Evolutionary conservation across 2,113 vertebrate genomes (phyloP).

Genomic region (Cheirogaleus medius): DNA sequence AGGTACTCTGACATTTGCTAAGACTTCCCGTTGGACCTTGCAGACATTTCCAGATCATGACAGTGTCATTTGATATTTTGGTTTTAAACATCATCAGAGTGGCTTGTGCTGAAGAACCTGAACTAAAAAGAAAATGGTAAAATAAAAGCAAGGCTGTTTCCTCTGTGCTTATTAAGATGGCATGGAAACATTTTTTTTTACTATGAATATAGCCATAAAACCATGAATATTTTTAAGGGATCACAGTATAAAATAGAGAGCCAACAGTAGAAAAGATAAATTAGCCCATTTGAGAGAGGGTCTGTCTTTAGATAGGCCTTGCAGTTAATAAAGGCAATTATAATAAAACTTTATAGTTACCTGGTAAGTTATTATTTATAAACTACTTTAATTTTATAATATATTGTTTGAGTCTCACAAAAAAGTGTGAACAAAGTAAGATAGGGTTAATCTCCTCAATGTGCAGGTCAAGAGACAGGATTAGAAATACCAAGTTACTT

Average conservation of each 20-base stretch:
- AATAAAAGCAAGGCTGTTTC: conserved; percentile 22
- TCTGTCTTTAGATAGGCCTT: conserved; percentile 26
- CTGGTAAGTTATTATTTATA: not conserved
- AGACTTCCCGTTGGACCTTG: conserved; percentile 70
- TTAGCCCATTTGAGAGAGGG: not conserved
- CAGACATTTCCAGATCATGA: conserved; percentile 70
- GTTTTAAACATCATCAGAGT: conserved; percentile 58
- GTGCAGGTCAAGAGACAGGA: not conserved
- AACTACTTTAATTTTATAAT: not conserved
- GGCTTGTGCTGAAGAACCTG: conserved; percentile 40
- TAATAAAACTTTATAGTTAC: not conserved
- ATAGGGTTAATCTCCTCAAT: not conserved
- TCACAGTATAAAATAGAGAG: not conserved
- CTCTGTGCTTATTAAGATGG: not conserved
- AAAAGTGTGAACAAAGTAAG: not conserved
- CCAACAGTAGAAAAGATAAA: not conserved
- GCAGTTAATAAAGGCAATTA: not conserved
- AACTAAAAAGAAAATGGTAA: conserved; percentile 58
- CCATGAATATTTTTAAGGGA: not conserved
- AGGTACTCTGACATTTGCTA: conserved; percentile 82
- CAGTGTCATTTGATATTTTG: conserved; percentile 65
- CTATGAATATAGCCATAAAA: conserved; percentile 3
- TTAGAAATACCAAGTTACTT: conserved; percentile 21
- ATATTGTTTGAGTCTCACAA: not conserved
- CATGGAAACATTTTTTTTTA: conserved; percentile 35